A percentile compares a stretch with the other conserved stretches of the same genome.
phyloP scores from a whole-genome alignment of 2,797 vertebrate species.

The Squalus acanthias region DNA sequence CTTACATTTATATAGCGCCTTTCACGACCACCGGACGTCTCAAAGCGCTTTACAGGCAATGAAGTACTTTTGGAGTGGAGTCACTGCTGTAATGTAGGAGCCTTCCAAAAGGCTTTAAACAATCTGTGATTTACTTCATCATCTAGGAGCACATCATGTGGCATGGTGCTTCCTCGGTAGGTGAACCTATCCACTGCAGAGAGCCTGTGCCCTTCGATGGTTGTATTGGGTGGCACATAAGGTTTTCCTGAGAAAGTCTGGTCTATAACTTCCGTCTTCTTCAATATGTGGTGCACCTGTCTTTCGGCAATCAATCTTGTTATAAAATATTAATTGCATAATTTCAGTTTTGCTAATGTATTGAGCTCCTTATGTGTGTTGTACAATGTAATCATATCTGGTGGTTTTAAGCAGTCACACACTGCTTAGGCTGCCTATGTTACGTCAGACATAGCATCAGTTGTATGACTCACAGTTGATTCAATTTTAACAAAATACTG shows the following conservation, averaged over 20 bases:
- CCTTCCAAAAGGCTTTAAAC: no score
- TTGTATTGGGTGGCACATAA: neutral
- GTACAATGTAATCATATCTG: neutral
- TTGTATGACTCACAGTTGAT: constrained; percentile 6
- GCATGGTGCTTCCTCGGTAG: no score
- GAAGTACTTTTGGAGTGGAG: no score
- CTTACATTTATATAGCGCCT: no score
- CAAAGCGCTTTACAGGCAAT: no score
- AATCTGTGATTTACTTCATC: no score
- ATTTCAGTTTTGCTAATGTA: neutral
- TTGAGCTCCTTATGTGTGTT: neutral
- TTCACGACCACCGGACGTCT: no score
- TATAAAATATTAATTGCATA: neutral
- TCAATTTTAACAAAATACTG: constrained; percentile 22
- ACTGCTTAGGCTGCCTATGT: neutral
- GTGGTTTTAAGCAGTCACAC: neutral
- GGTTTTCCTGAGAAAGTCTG: neutral
- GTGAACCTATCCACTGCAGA: neutral
- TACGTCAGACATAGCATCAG: neutral
- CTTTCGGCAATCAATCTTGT: neutral
- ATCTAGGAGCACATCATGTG: no score
- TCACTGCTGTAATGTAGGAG: no score
- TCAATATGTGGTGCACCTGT: neutral
- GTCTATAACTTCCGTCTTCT: neutral
- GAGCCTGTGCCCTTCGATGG: neutral